Evolutionary conservation across 30 jellyfish, hydroid and myxozoan genomes (phyloP).

Genomic region (Euphysa ruthae): DNA sequence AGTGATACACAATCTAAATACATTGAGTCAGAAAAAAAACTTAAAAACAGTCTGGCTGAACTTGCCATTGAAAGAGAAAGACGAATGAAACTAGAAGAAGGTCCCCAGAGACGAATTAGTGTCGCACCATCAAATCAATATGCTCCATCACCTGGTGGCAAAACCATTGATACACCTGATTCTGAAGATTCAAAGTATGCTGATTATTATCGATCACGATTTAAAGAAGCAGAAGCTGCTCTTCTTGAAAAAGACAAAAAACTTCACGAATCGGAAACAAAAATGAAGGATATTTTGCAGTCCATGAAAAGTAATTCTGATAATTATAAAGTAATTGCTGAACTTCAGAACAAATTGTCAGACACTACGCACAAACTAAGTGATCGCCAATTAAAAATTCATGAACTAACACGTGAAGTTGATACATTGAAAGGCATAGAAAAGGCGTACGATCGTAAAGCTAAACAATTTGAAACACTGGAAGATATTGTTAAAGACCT

Average conservation of each 20-base stretch:
- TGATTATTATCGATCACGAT: slow-evolving; percentile 75
- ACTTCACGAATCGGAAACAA: slow-evolving; percentile 54
- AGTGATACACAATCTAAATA: slow-evolving; percentile 62
- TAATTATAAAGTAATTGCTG: slow-evolving; percentile 69
- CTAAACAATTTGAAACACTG: slow-evolving; percentile 58
- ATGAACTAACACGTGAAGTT: slow-evolving; percentile 82
- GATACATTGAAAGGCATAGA: slow-evolving; percentile 71
- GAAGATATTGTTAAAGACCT: slow-evolving; percentile 43
- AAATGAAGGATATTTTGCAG: slow-evolving; percentile 50
- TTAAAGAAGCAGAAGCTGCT: slow-evolving; percentile 84
- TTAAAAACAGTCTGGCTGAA: slow-evolving; percentile 46
- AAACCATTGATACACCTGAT: slow-evolving; percentile 33
- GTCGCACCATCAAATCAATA: slow-evolving; percentile 32
- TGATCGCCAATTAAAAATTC: slow-evolving; percentile 91
- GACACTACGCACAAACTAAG: slow-evolving; percentile 97
- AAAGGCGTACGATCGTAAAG: slow-evolving; percentile 54
- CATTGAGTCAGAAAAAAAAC: slow-evolving; percentile 61
- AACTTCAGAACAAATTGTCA: slow-evolving; percentile 70
- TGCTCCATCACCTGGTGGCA: slow-evolving; percentile 14
- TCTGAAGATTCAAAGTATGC: slow-evolving; percentile 71
- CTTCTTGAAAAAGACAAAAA: slow-evolving; percentile 79
- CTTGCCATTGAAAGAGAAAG: slow-evolving; percentile 73
- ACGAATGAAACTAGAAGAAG: slow-evolving; percentile 57
- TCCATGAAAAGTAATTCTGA: slow-evolving; percentile 56
- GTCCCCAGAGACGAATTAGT: slow-evolving; percentile 52